phyloP scores from a whole-genome alignment of 1,140 invertebrate genomes.

The Bombus superbus region DNA sequence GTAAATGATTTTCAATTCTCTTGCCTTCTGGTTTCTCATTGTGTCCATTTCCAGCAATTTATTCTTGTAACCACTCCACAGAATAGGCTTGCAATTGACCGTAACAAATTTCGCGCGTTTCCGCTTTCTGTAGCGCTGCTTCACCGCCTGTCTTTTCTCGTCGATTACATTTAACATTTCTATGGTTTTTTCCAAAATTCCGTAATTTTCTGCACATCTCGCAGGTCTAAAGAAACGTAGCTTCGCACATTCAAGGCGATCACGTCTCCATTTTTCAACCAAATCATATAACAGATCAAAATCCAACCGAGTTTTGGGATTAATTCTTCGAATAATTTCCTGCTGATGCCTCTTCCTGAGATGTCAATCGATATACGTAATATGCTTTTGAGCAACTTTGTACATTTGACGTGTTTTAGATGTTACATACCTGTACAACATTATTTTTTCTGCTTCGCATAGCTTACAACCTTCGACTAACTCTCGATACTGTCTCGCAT shows the following conservation, averaged over 20 bases:
- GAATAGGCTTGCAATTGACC: conserved; percentile 85
- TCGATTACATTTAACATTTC: conserved; percentile 86
- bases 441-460: conserved; percentile 75
- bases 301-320: conserved; percentile 85
- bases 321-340: conserved; percentile 84
- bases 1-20: conserved; percentile 85
- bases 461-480: conserved; percentile 76
- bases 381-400: too few species aligned
- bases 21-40: conserved; percentile 86
- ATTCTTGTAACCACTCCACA: conserved; percentile 85
- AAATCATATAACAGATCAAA: conserved; percentile 86
- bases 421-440: conserved; percentile 70
- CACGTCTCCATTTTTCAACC: conserved; percentile 86
- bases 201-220: conserved; percentile 85
- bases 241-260: conserved; percentile 84
- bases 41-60: conserved; percentile 86
- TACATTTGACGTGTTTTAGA: not conserved
- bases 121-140: conserved; percentile 82
- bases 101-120: conserved; percentile 85
- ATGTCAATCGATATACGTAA: not conserved
- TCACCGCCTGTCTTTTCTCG: conserved; percentile 83
- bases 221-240: conserved; percentile 83
- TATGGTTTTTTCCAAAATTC: conserved; percentile 86
- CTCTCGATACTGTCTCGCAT: conserved; percentile 70
- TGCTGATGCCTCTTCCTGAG: conserved; percentile 82